Conservation (phyloP, 2,797 vertebrate species). For the Myoxocephalus aenaeus region DNA sequence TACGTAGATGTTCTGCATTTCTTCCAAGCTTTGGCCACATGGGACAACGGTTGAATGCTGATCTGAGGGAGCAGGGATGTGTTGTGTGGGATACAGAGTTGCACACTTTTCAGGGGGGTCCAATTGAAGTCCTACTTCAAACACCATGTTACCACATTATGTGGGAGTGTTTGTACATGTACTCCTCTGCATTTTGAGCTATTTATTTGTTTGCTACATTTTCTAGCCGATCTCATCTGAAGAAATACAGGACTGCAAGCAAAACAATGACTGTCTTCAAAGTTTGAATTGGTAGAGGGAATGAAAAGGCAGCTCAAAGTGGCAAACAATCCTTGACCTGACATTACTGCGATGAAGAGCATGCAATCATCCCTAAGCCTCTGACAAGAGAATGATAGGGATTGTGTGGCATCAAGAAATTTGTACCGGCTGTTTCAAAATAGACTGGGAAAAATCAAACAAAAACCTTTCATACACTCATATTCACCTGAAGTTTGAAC, state of each 20-base stretch:
- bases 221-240: slow-evolving; percentile 42
- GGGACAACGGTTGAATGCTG: slow-evolving; percentile 69
- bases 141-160: slow-evolving; percentile 75
- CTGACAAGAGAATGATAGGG: slow-evolving; percentile 19
- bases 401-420: slow-evolving; percentile 10
- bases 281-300: slow-evolving; percentile 37
- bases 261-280: slow-evolving; percentile 31
- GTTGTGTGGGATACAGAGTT: slow-evolving; percentile 76
- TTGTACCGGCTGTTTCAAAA: slow-evolving; percentile 18
- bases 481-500: not conserved
- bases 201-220: slow-evolving; percentile 66
- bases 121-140: slow-evolving; percentile 83
- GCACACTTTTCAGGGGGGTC: slow-evolving; percentile 69
- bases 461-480: not conserved
- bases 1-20: slow-evolving; percentile 55
- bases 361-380: slow-evolving; percentile 44
- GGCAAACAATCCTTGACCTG: slow-evolving; percentile 61
- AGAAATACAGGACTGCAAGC: slow-evolving; percentile 37
- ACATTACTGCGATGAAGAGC: slow-evolving; percentile 42
- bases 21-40: slow-evolving; percentile 64
- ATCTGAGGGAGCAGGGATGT: slow-evolving; percentile 75
- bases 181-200: slow-evolving; percentile 71
- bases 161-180: slow-evolving; percentile 80
- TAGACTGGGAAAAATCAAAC: not conserved
- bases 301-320: slow-evolving; percentile 43